Percentiles rank a stretch among this genome's conserved stretches.
Conservation (phyloP, 2,797 vertebrate genomes). For the Buceros bicornis region DNA sequence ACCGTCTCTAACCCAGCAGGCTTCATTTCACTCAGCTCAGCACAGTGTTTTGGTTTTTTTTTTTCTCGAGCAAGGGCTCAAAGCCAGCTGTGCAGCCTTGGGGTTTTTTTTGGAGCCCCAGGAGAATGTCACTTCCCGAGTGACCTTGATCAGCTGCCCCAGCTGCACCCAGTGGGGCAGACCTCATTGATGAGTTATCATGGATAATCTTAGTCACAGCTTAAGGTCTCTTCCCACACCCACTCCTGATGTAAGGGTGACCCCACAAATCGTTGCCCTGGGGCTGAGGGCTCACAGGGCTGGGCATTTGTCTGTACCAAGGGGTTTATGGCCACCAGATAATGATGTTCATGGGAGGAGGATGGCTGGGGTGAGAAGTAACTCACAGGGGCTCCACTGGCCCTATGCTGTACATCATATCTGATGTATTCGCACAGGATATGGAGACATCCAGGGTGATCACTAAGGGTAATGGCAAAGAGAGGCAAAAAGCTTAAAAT, state of each 20-base stretch:
- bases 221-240: neutral
- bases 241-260: fast-evolving
- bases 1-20: neutral
- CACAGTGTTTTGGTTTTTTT: neutral
- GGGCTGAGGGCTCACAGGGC: neutral
- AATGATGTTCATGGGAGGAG: fast-evolving
- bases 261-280: fast-evolving
- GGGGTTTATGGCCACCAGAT: neutral
- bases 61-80: fast-evolving
- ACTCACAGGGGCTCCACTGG: neutral
- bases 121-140: neutral
- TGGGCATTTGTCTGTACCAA: neutral
- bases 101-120: neutral
- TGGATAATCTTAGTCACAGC: neutral
- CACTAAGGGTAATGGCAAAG: neutral
- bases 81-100: neutral
- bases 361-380: neutral
- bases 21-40: neutral
- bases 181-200: neutral
- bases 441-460: neutral
- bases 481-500: neutral
- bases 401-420: neutral
- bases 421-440: neutral
- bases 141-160: neutral
- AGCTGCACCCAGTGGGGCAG: neutral